Conservation (phyloP, 2,113 vertebrate species). For the Toxotes chatareus region DNA sequence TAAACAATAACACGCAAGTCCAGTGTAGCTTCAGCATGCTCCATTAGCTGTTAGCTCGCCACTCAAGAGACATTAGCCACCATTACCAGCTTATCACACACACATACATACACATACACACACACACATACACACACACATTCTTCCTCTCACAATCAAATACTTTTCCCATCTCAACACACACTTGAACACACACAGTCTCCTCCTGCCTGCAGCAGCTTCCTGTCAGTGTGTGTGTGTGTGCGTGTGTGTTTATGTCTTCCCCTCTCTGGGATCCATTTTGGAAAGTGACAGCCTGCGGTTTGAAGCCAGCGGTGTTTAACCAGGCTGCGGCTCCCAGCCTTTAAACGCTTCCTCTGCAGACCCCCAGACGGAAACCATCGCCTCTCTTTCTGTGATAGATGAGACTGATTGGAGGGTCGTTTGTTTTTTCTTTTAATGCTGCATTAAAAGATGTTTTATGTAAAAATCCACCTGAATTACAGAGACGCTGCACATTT, state of each 20-base stretch:
- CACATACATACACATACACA: slow-evolving; percentile 6
- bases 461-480: slow-evolving; percentile 4
- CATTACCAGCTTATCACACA: slow-evolving; percentile 19
- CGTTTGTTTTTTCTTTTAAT: neutral
- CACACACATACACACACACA: neutral
- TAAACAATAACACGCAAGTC: neutral
- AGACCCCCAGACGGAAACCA: accelerated
- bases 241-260: neutral
- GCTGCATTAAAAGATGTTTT: slow-evolving; percentile 6
- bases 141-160: neutral
- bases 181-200: slow-evolving; percentile 12
- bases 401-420: neutral
- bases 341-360: slow-evolving; percentile 33
- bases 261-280: slow-evolving; percentile 38
- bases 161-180: neutral
- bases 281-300: slow-evolving; percentile 30
- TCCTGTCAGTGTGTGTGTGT: slow-evolving; percentile 14
- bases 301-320: slow-evolving; percentile 7
- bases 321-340: slow-evolving; percentile 33
- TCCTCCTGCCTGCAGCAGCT: slow-evolving; percentile 1
- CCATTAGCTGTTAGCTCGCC: slow-evolving; percentile 28
- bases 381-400: neutral
- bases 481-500: no score
- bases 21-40: neutral
- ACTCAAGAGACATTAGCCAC: slow-evolving; percentile 20